Evolutionary conservation across 2,797 vertebrate genomes (phyloP).

Genomic region (Alfaro cultratus): DNA sequence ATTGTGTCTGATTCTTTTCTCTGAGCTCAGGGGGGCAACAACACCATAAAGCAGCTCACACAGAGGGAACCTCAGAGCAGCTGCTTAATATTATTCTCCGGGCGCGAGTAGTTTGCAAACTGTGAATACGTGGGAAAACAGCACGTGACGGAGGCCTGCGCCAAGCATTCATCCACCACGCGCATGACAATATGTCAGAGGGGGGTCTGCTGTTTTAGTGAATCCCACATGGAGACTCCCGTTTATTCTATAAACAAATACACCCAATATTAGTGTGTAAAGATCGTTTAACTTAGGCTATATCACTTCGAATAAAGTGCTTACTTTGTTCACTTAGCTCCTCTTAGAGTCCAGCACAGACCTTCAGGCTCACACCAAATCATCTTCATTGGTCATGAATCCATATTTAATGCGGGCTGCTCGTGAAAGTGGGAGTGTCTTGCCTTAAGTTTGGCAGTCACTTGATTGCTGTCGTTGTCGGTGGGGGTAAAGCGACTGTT

Average conservation of each 20-base stretch:
- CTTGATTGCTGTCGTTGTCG: constrained; percentile 83
- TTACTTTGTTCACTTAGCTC: neutral
- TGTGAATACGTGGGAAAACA: constrained; percentile 74
- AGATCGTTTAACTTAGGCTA: neutral
- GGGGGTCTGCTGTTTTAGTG: constrained; percentile 62
- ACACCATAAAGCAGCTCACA: too few relatives aligned
- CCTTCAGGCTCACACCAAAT: constrained; percentile 38
- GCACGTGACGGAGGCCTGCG: constrained; percentile 69
- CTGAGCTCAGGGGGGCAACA: neutral
- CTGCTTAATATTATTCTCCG: constrained; percentile 62
- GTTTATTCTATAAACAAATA: constrained; percentile 10
- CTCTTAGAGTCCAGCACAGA: neutral
- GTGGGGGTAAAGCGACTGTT: neutral
- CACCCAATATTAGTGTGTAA: constrained; percentile 19
- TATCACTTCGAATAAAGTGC: constrained; percentile 10
- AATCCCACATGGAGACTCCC: constrained; percentile 60
- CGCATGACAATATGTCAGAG: constrained; percentile 49
- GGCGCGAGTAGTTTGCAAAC: constrained; percentile 36
- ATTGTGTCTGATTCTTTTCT: constrained; percentile 9
- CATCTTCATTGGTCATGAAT: constrained; percentile 77
- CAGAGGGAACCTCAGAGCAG: constrained; percentile 65
- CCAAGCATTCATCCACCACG: constrained; percentile 45
- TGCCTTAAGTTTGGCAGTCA: constrained; percentile 86
- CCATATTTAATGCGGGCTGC: constrained; percentile 80
- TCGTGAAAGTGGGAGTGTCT: constrained; percentile 88